A percentile compares a stretch with the other conserved stretches of the same genome.
Conservation (phyloP, 1,140 invertebrate species). For the Colletes latitarsis region DNA sequence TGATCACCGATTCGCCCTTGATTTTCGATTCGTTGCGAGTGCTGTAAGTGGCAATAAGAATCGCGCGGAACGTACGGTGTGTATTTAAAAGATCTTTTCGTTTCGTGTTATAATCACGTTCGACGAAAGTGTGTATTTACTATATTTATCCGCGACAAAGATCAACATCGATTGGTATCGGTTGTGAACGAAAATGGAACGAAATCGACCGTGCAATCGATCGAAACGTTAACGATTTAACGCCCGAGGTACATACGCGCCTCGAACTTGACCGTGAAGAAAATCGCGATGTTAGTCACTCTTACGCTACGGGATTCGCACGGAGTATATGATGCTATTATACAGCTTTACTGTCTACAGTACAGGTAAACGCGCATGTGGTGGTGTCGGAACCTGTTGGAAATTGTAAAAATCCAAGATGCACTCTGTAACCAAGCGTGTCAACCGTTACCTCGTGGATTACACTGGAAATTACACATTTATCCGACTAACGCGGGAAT, state of each 20-base stretch:
- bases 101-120: background rate
- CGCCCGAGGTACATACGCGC: no score
- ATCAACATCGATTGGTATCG: no score
- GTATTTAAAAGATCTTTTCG: background rate
- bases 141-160: no score
- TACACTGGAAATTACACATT: conserved; percentile 1
- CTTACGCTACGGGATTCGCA: background rate
- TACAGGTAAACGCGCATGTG: background rate
- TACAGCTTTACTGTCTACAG: background rate
- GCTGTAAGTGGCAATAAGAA: conserved; percentile 37
- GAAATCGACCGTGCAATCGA: background rate
- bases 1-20: background rate
- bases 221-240: background rate
- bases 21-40: background rate
- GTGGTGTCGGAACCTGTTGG: conserved; percentile 41
- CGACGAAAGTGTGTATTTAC: background rate
- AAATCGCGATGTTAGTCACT: background rate
- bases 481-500: background rate
- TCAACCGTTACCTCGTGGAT: conserved; percentile 48
- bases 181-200: no score
- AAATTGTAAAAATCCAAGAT: conserved; percentile 26
- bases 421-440: conserved; percentile 16
- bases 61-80: background rate
- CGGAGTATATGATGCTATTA: background rate
- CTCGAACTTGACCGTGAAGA: conserved; percentile 12